These are phyloP conservation scores for Dasysyrphus albostriatus DNA, from an alignment of 2,888 invertebrate species.

Conservation along the genomic window DNA sequence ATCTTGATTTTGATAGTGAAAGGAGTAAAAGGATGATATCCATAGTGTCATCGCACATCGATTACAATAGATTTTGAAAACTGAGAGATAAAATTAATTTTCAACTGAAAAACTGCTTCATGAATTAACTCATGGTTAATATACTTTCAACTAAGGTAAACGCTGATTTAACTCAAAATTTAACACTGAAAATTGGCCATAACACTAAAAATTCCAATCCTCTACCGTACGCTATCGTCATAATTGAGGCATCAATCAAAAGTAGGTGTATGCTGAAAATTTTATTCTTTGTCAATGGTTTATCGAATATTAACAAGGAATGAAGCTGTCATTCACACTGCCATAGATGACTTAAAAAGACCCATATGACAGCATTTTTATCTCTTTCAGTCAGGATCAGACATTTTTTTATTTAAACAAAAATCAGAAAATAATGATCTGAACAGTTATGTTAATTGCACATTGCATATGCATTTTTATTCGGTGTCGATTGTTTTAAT, in stretches of 20 bases:
- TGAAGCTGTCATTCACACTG: background rate
- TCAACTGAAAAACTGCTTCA: too few relatives aligned
- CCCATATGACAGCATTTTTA: background rate
- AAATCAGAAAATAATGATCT: background rate
- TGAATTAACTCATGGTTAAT: too few relatives aligned
- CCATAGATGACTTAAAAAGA: background rate
- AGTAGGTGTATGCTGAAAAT: background rate
- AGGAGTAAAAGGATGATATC: too few relatives aligned
- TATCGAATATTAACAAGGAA: background rate
- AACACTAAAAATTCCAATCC: background rate
- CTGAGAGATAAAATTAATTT: too few relatives aligned
- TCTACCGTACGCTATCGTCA: background rate
- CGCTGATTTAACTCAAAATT: too few relatives aligned
- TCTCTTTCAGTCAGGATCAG: background rate
- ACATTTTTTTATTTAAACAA: background rate
- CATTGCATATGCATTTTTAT: background rate
- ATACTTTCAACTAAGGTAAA: too few relatives aligned
- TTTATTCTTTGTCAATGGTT: background rate
- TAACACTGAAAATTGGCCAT: too few relatives aligned
- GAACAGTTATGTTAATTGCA: background rate
- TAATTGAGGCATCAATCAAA: background rate
- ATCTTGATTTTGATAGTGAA: too few relatives aligned
- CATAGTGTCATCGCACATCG: too few relatives aligned
- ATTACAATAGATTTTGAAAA: too few relatives aligned
- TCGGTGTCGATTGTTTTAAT: background rate